These are phyloP conservation scores for Schizothorax lantsangensis DNA, from an alignment of 2,797 vertebrate genomes.

Conservation along the genomic window DNA sequence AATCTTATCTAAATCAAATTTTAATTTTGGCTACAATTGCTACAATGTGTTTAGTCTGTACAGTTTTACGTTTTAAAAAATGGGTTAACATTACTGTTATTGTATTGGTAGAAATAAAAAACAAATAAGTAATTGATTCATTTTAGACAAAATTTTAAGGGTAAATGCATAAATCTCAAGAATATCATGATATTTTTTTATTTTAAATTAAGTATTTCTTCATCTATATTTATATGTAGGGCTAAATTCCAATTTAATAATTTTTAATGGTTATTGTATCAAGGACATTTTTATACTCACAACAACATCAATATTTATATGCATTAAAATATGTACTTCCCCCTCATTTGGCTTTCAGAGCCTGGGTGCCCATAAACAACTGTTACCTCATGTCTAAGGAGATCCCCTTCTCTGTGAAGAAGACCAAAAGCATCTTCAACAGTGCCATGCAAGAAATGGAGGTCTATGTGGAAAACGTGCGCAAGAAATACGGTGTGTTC, in stretches of 20 bases:
- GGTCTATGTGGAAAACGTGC: constrained; percentile 97
- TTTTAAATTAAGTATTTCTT: too few relatives aligned
- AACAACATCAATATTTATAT: background rate
- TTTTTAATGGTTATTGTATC: background rate
- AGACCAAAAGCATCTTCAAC: constrained; percentile 99
- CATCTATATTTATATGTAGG: too few relatives aligned
- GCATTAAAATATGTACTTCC: background rate
- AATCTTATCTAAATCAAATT: background rate
- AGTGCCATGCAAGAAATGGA: constrained; percentile 99
- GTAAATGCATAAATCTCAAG: background rate
- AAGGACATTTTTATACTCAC: background rate
- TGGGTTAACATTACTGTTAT: background rate
- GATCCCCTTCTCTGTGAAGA: constrained; percentile 99
- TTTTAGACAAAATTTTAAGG: background rate
- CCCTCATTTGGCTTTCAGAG: constrained; percentile 76
- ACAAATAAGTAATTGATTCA: background rate
- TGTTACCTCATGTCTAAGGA: constrained; percentile 99
- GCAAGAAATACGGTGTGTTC: constrained; percentile 94
- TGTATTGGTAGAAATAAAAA: background rate
- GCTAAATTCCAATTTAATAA: background rate
- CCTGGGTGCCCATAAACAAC: constrained; percentile 99
- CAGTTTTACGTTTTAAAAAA: background rate
- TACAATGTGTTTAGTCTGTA: background rate
- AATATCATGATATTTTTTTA: background rate
- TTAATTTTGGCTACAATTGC: background rate